Evolutionary conservation across 2,888 invertebrate species (phyloP).

Genomic region (Deilephila elpenor): DNA sequence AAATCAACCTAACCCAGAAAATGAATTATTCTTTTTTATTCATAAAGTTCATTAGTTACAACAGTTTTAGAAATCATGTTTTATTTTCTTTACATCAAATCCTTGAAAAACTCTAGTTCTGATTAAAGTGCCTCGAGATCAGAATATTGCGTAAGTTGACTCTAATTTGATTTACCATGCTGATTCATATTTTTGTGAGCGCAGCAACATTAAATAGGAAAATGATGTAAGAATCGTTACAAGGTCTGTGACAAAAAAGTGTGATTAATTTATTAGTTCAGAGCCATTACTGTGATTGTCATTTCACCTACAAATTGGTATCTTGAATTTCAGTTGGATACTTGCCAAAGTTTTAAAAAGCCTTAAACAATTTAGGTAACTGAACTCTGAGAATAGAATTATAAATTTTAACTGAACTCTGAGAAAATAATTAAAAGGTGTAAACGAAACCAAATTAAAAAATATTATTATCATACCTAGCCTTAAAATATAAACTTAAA

Average conservation of each 20-base stretch:
- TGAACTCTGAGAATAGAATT: too few species aligned
- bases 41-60: not conserved
- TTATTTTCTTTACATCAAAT: not conserved
- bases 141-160: conserved; percentile 1
- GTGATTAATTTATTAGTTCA: not conserved
- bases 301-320: not conserved
- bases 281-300: not conserved
- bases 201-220: conserved; percentile 8
- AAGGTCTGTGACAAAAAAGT: conserved; percentile 12
- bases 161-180: conserved; percentile 17
- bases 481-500: too few species aligned
- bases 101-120: not conserved
- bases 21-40: too few species aligned
- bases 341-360: too few species aligned
- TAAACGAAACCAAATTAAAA: too few species aligned
- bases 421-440: too few species aligned
- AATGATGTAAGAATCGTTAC: conserved; percentile 20
- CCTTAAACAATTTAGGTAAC: too few species aligned
- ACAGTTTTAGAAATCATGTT: conserved; percentile 14
- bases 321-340: too few species aligned
- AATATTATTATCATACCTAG: too few species aligned
- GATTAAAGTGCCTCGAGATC: not conserved
- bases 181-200: conserved; percentile 19
- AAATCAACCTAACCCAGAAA: too few species aligned
- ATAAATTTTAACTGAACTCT: too few species aligned